These are phyloP conservation scores for Lithophane leautieri DNA, from an alignment of 2,888 invertebrate species.

Conservation along the genomic window DNA sequence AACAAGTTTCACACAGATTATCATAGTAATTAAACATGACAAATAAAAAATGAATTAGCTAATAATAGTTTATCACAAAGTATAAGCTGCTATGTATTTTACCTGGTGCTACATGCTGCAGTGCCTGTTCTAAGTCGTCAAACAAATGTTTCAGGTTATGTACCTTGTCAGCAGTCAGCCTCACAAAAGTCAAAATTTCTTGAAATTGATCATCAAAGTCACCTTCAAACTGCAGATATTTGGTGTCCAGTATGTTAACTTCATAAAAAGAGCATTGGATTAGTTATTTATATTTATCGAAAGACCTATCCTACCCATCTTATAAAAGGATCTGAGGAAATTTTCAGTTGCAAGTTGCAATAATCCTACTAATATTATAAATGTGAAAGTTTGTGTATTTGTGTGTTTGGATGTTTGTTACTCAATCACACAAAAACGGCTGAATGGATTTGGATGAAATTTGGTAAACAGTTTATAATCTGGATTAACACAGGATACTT, in stretches of 20 bases:
- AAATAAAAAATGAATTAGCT: no score
- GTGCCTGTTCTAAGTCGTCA: constrained; percentile 77
- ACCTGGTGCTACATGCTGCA: constrained; percentile 80
- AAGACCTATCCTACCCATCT: no score
- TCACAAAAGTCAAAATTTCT: constrained; percentile 76
- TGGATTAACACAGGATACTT: no score
- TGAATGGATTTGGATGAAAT: no score
- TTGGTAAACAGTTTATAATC: no score
- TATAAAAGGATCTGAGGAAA: neutral
- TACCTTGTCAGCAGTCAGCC: constrained; percentile 75
- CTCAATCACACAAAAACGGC: no score
- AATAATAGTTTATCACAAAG: no score
- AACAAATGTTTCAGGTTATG: constrained; percentile 73
- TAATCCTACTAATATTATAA: no score
- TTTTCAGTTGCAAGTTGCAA: neutral
- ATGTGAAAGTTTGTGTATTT: no score
- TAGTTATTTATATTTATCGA: neutral
- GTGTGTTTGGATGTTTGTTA: no score
- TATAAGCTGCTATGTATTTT: constrained; percentile 10
- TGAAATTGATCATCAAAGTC: constrained; percentile 82
- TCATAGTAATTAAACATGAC: neutral
- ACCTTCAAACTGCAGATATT: constrained; percentile 69
- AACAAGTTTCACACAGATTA: neutral
- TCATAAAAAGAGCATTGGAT: constrained; percentile 11
- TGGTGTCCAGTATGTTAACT: constrained; percentile 69